Base-by-base conservation (phyloP, 2,797 vertebrate genomes). In the Pelobates cultripes region DNA sequence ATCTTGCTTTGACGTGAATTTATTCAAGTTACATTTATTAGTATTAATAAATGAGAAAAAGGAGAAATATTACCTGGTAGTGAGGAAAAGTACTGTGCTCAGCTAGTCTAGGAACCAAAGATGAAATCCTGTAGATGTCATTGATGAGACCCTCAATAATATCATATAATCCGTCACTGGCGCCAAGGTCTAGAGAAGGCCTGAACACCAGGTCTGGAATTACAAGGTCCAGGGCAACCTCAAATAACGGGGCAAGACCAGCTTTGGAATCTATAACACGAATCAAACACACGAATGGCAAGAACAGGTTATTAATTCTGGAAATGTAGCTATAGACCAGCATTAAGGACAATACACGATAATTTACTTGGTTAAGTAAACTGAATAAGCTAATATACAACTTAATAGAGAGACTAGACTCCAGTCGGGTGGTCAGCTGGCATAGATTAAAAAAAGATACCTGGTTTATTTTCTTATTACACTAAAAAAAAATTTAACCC, bases 171-270 rank as follows among this genome's bases (percentile, higher is more conserved):
- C 94, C 87, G 8, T 93, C 92, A 0, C 86, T 89, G 6, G 86
- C 66, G 0, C 92, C 94, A 2, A 88, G 83, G 42, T 99, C 96
- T 92, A 98, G 42, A 3, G 96, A 94, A 0, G 98, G 98, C 28
- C 2, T 85, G 85, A 98, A 99, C 43, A 97, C 81, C 90, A 98
- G 87, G 79, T 98, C 94, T 63, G 96, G 96, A 67, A 93, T 80
- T 77, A 88, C 90, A 7, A 99, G 92, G 70, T 94, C 93, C 87
- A 99, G 86, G 72, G 95, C 94, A 53, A 90, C 93, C 88, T 98
- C 95, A 88, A 99, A 96, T 3, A 99, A 86, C 0, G 97, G 96
- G 0, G 93, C 78, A 0, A 92, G 73, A 0, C 81, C 93, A 8
- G 91, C 85, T 75, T 87, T 92, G 71, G 91, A 85, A 83, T 98